Conservation (phyloP, 2,113 vertebrate species). For the Datnioides undecimradiatus region DNA sequence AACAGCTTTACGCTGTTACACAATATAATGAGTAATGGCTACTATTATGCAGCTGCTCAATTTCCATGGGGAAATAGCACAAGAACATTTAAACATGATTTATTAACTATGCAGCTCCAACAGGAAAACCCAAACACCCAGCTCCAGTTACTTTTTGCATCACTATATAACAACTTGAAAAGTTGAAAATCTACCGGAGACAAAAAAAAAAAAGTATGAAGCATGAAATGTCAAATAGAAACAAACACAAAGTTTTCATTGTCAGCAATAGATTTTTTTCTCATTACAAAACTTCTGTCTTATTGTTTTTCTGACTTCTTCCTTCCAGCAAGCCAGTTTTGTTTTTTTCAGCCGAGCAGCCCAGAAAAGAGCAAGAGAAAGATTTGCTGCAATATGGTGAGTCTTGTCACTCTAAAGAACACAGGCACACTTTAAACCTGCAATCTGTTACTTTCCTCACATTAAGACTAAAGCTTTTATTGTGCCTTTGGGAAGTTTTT, state of each 20-base stretch:
- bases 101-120: neutral
- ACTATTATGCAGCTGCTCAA: neutral
- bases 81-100: neutral
- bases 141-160: neutral
- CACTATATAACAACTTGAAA: neutral
- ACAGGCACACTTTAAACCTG: conserved; percentile 24
- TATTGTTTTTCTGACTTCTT: conserved; percentile 9
- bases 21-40: neutral
- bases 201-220: neutral
- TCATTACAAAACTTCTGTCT: conserved; percentile 31
- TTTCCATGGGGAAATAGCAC: neutral
- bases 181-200: neutral
- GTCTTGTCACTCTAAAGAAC: neutral
- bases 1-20: neutral
- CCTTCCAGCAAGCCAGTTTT: conserved; percentile 10
- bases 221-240: conserved; percentile 16
- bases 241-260: neutral
- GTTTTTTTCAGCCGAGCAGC: neutral
- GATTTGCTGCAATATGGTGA: conserved; percentile 10
- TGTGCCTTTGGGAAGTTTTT: neutral
- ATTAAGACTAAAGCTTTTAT: neutral
- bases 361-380: neutral
- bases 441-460: conserved; percentile 36
- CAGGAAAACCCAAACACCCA: neutral
- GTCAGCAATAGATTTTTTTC: neutral